These are phyloP conservation scores for Siphamia tubifer DNA, from an alignment of 2,113 vertebrate genomes.

Conservation along the genomic window DNA sequence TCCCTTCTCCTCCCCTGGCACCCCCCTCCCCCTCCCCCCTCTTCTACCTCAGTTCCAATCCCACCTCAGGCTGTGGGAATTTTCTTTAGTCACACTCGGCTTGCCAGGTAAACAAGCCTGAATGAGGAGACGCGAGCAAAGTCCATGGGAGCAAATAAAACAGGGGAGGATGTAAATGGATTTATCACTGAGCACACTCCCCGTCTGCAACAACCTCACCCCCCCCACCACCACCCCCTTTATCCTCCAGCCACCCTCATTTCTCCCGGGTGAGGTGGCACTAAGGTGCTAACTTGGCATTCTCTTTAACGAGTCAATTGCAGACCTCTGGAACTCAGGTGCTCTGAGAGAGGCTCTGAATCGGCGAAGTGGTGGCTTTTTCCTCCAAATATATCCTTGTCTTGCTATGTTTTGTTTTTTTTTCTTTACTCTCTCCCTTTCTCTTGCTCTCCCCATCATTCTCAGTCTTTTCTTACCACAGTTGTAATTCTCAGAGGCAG, in stretches of 20 bases:
- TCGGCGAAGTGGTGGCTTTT: slow-evolving; percentile 22
- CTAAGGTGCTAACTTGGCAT: slow-evolving; percentile 76
- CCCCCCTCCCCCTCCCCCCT: not conserved
- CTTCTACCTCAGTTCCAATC: slow-evolving; percentile 64
- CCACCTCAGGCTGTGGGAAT: slow-evolving; percentile 86
- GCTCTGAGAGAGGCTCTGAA: slow-evolving; percentile 21
- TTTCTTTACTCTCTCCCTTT: not conserved
- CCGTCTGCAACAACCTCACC: slow-evolving; percentile 21
- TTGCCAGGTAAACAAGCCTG: slow-evolving; percentile 92
- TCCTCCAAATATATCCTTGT: slow-evolving; percentile 20
- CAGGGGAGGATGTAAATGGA: slow-evolving; percentile 81
- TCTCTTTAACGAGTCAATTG: slow-evolving; percentile 72
- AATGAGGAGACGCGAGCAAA: slow-evolving; percentile 71
- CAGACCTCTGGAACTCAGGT: slow-evolving; percentile 57
- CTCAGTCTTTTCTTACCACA: slow-evolving; percentile 18
- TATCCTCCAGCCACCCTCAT: slow-evolving; percentile 8
- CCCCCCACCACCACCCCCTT: slow-evolving; percentile 25
- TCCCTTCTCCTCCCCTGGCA: slow-evolving; percentile 20
- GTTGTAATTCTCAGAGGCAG: slow-evolving; percentile 48
- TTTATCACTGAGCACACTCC: slow-evolving; percentile 78
- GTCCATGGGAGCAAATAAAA: slow-evolving; percentile 78
- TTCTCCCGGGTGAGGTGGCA: slow-evolving; percentile 66
- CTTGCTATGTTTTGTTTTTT: not conserved
- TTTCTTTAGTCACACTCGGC: slow-evolving; percentile 91
- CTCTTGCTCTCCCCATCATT: slow-evolving; percentile 1